phyloP scores from a whole-genome alignment of 2,113 vertebrate species.

The Myiozetetes cayanensis region DNA sequence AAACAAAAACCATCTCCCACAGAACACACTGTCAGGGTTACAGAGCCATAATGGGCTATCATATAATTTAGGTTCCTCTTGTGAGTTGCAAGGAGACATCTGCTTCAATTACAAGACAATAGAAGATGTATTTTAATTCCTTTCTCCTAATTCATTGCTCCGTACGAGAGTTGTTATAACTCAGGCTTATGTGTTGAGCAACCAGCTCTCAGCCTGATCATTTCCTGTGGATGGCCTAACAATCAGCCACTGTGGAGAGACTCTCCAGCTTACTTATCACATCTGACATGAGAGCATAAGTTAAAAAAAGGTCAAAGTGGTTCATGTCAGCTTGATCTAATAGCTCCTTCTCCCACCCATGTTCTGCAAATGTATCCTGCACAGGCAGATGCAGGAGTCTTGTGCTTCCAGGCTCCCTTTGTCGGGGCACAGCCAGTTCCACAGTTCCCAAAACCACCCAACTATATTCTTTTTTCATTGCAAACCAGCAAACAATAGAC shows the following conservation, averaged over 20 bases:
- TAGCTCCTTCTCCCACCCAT: background rate
- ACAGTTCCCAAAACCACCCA: background rate
- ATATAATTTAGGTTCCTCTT: background rate
- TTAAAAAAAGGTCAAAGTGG: background rate
- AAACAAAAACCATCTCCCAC: background rate
- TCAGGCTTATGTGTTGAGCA: background rate
- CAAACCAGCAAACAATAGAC: background rate
- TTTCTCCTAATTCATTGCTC: background rate
- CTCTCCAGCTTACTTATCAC: background rate
- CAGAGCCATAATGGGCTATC: background rate
- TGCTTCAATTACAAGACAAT: slow-evolving; percentile 5
- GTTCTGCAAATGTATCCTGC: background rate
- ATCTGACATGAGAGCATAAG: background rate
- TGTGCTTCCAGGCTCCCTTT: background rate
- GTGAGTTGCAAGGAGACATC: slow-evolving; percentile 10
- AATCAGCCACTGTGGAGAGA: background rate
- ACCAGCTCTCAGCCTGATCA: background rate
- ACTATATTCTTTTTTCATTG: background rate
- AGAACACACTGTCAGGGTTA: background rate
- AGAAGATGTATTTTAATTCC: background rate
- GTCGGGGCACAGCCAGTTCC: background rate
- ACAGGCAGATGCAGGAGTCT: background rate
- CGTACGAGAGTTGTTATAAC: background rate
- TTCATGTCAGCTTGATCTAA: background rate
- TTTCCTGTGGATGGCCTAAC: background rate